phyloP scores from a whole-genome alignment of 2,888 invertebrate genomes.

The Pandemis heparana region DNA sequence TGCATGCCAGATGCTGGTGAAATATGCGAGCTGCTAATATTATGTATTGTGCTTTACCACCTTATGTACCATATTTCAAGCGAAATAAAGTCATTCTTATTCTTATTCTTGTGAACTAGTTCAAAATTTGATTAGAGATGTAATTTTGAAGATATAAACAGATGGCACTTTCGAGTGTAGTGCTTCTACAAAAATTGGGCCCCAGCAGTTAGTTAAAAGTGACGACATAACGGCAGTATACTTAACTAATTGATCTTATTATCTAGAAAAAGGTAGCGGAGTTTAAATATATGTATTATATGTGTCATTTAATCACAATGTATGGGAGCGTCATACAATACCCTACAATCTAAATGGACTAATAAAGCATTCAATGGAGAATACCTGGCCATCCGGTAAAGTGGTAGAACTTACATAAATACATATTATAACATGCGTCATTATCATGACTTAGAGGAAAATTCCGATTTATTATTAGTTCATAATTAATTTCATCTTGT shows the following conservation, averaged over 20 bases:
- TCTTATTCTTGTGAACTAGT: too few species aligned
- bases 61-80: too few species aligned
- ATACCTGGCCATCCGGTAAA: conserved; percentile 56
- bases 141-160: too few species aligned
- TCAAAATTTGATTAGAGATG: too few species aligned
- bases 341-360: conserved; percentile 49
- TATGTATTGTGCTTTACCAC: too few species aligned
- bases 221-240: neutral
- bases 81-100: too few species aligned
- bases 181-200: too few species aligned
- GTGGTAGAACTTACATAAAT: conserved; percentile 43
- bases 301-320: conserved; percentile 23
- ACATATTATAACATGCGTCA: conserved; percentile 17
- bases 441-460: conserved; percentile 17
- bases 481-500: conserved; percentile 26
- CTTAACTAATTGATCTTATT: neutral
- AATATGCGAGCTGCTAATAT: too few species aligned
- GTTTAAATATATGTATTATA: conserved; percentile 12
- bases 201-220: neutral
- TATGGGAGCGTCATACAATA: conserved; percentile 42
- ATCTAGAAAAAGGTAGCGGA: conserved; percentile 12
- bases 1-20: too few species aligned
- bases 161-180: too few species aligned
- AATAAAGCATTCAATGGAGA: conserved; percentile 60
- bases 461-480: conserved; percentile 24